phyloP scores from a whole-genome alignment of 2,797 vertebrate species.

The Gadopsis marmoratus region DNA sequence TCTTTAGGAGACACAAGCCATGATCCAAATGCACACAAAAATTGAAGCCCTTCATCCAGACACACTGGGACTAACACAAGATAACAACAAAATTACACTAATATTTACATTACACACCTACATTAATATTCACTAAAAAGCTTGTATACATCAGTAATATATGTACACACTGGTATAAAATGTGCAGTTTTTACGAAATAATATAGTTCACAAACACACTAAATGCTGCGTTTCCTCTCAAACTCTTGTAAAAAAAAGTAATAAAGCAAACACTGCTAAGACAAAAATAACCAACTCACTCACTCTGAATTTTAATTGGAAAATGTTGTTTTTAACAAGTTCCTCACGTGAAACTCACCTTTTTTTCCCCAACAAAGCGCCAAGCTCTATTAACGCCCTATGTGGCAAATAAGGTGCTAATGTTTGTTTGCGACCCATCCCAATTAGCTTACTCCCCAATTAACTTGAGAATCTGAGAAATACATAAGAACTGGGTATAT shows the following conservation, averaged over 20 bases:
- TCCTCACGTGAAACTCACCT: constrained; percentile 25
- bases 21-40: neutral
- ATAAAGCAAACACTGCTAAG: neutral
- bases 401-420: constrained; percentile 60
- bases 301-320: constrained; percentile 39
- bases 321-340: constrained; percentile 29
- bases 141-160: neutral
- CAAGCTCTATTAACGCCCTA: constrained; percentile 57
- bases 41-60: neutral
- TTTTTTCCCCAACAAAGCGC: constrained; percentile 1
- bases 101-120: no score
- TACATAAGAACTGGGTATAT: constrained; percentile 8
- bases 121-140: neutral
- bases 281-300: constrained; percentile 29
- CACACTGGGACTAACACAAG: neutral
- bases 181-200: neutral
- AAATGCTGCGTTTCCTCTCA: neutral
- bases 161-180: neutral
- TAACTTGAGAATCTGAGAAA: constrained; percentile 43
- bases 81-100: neutral
- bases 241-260: neutral
- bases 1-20: neutral
- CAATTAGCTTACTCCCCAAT: constrained; percentile 53
- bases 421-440: constrained; percentile 61
- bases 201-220: neutral